Evolutionary conservation across 2,888 invertebrate genomes (phyloP).

Genomic region (Thymelicus acteon): DNA sequence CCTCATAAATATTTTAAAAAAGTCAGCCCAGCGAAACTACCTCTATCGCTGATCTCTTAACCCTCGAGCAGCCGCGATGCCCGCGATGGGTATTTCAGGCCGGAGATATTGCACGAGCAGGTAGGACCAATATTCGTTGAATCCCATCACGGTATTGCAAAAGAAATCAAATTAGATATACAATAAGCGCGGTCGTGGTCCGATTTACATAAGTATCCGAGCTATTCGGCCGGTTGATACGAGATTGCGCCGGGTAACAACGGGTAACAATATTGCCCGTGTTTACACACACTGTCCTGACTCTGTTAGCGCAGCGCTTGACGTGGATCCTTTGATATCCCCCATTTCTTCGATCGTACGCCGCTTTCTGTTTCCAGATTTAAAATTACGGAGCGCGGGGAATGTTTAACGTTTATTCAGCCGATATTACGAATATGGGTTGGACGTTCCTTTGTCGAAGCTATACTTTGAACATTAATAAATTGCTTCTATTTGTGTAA

Average conservation of each 20-base stretch:
- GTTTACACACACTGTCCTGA: constrained; percentile 59
- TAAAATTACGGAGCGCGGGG: constrained; percentile 35
- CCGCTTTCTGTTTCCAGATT: constrained; percentile 32
- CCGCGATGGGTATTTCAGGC: constrained; percentile 60
- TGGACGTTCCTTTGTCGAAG: constrained; percentile 24
- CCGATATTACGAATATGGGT: constrained; percentile 32
- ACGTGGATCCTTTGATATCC: constrained; percentile 50
- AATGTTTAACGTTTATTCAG: constrained; percentile 35
- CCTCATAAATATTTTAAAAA: constrained; percentile 84
- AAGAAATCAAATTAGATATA: constrained; percentile 84
- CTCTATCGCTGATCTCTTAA: constrained; percentile 77
- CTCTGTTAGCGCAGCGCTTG: constrained; percentile 50
- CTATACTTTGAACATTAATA: constrained; percentile 24
- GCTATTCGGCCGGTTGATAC: constrained; percentile 80
- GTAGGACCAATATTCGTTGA: constrained; percentile 76
- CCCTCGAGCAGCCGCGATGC: constrained; percentile 65
- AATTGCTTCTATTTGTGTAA: constrained; percentile 15
- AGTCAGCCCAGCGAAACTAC: constrained; percentile 66
- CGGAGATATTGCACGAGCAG: constrained; percentile 73
- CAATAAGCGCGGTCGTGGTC: constrained; percentile 80
- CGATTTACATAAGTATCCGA: constrained; percentile 82
- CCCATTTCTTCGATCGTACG: constrained; percentile 37
- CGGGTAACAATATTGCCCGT: constrained; percentile 75
- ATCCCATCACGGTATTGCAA: constrained; percentile 80
- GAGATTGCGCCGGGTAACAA: constrained; percentile 69